Conservation (phyloP, 2,888 invertebrate genomes). For the Orthosia cruda region DNA sequence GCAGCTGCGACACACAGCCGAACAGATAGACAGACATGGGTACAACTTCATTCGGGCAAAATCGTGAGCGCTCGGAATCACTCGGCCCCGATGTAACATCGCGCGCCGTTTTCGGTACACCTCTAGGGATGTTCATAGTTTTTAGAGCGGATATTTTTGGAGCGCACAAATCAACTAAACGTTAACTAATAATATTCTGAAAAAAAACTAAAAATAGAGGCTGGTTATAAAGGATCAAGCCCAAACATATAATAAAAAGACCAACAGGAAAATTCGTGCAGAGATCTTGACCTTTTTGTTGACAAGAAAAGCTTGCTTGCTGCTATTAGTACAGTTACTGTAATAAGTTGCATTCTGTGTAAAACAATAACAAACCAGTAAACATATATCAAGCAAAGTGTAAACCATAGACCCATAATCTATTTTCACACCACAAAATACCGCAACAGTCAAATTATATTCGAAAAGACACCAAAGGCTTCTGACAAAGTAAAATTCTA, state of each 20-base stretch:
- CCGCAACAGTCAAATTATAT: not conserved
- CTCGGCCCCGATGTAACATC: constrained; percentile 70
- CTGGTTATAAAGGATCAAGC: not conserved
- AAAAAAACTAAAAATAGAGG: not conserved
- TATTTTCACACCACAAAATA: too few relatives aligned
- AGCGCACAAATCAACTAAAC: too few relatives aligned
- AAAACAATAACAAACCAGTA: not conserved
- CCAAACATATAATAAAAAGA: not conserved
- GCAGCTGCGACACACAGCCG: constrained; percentile 65
- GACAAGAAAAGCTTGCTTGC: not conserved
- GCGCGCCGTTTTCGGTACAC: constrained; percentile 67
- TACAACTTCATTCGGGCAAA: constrained; percentile 83
- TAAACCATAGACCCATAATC: too few relatives aligned
- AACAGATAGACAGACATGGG: constrained; percentile 71
- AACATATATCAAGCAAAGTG: too few relatives aligned
- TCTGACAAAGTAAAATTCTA: too few relatives aligned
- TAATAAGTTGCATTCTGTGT: not conserved
- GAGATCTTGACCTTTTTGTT: not conserved
- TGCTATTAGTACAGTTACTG: not conserved
- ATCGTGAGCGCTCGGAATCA: constrained; percentile 81
- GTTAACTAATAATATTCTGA: not conserved
- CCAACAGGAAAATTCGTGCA: not conserved
- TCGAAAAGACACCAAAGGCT: not conserved
- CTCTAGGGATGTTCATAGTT: constrained; percentile 62
- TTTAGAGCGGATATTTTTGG: constrained; percentile 12